Evolutionary conservation across 2,888 invertebrate species (phyloP), one percentile per base, ranked within the genome.

Genomic region (Prosopocoilus inquinatus): DNA sequence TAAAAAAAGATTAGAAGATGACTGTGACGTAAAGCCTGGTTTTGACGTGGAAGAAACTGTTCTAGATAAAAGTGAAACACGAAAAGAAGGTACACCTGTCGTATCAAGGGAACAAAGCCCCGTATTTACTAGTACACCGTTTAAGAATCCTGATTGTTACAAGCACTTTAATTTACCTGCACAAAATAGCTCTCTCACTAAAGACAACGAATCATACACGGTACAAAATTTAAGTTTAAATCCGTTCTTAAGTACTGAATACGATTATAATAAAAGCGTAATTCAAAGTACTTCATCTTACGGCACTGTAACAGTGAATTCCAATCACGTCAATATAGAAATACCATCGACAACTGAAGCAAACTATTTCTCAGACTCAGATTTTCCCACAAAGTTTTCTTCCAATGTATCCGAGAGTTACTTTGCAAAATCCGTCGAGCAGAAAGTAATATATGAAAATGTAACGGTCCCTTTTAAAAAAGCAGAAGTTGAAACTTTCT

Each of bases 181-280:
- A 7, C n/a, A 13, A 34, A 8, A 11, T 39, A 15, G 47, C 20
- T 53, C 47, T 55, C 38, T 47, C 11, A 58, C 47, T 34, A 55
- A 52, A 13, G 32, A 33, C 49, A 51, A 51, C 15, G 53, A 55
- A 11, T 43, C 50, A 20, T 33, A 39, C 36, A 41, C 9, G 28
- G 47, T 39, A 43, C 57, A 48, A 57, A 46, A 34, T 35, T 46
- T 33, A 47, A 60, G 50, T 53, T 64, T 72, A 36, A 76, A 76
- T 64, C 76, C 76, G 5, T 76, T 76, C 64, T 62, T 75, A 35
- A 64, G 50, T 35, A 55, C 63, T 13, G 67, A 68, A 36, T 67
- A 65, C 55, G 11, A 53, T 16, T 50, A 47, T 1, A 39, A 51
- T 9, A 53, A 50, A n/a, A 52, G 50, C 3, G 45, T 55, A 9